phyloP scores from a whole-genome alignment of 2,888 invertebrate genomes.

The Spicauda simplicius region DNA sequence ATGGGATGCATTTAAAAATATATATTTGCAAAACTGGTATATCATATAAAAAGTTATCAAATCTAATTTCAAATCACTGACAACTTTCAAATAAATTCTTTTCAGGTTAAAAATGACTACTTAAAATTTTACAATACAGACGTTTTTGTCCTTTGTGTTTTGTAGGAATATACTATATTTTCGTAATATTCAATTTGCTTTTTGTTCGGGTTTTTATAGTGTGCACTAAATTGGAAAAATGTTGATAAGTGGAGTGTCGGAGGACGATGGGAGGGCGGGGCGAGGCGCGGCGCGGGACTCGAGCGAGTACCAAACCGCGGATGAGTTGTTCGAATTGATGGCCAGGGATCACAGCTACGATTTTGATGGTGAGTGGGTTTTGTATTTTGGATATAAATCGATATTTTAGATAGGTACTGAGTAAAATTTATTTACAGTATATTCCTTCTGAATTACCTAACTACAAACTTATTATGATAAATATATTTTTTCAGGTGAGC shows the following conservation, averaged over 20 bases:
- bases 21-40: neutral
- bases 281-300: slow-evolving; percentile 39
- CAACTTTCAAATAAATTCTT: slow-evolving; percentile 25
- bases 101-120: slow-evolving; percentile 30
- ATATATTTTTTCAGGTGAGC: slow-evolving; percentile 21
- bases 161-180: slow-evolving; percentile 58
- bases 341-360: slow-evolving; percentile 56
- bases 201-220: slow-evolving; percentile 11
- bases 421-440: too few relatives aligned
- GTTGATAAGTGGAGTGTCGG: slow-evolving; percentile 65
- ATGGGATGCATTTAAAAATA: too few relatives aligned
- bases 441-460: too few relatives aligned
- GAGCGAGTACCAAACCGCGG: slow-evolving; percentile 52
- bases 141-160: slow-evolving; percentile 60
- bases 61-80: slow-evolving; percentile 27
- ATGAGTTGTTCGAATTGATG: slow-evolving; percentile 66
- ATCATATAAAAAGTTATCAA: neutral
- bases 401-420: too few relatives aligned
- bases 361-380: slow-evolving; percentile 51
- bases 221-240: slow-evolving; percentile 49
- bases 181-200: slow-evolving; percentile 39
- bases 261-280: slow-evolving; percentile 50
- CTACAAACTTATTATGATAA: too few relatives aligned
- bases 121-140: slow-evolving; percentile 62
- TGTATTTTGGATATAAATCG: neutral